Conservation (phyloP, 30 jellyfish, hydroid and myxozoan species). For the Cassiopea xamachana region DNA sequence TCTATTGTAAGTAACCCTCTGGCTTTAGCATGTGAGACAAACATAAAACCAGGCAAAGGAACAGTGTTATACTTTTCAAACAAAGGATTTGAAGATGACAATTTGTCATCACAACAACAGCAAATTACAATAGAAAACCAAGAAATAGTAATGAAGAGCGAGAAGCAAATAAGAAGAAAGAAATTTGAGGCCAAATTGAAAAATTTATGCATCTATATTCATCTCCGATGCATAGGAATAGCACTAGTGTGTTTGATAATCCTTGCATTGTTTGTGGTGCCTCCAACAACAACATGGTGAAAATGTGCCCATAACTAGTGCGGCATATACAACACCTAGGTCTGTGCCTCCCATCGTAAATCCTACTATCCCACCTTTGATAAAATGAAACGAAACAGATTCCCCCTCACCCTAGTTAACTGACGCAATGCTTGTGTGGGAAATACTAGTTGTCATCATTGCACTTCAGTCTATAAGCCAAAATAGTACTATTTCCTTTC, state of each 20-base stretch:
- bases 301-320: background rate
- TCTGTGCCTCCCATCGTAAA: no score
- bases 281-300: constrained; percentile 7
- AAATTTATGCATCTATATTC: background rate
- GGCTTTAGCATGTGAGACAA: background rate
- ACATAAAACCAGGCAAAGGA: background rate
- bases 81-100: constrained; percentile 7
- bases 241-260: background rate
- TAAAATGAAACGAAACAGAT: no score
- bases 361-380: no score
- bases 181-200: background rate
- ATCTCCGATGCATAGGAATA: constrained; percentile 4
- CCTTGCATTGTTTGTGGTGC: constrained; percentile 9
- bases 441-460: no score
- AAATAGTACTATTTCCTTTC: no score
- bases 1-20: background rate
- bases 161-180: background rate
- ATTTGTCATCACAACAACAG: background rate
- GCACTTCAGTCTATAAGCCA: no score
- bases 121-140: background rate
- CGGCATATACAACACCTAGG: no score
- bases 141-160: background rate
- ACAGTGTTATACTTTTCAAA: background rate
- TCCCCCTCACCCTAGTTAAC: no score
- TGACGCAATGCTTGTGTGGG: no score